phyloP scores from a whole-genome alignment of 2,888 invertebrate genomes.

The Mythimna impura region DNA sequence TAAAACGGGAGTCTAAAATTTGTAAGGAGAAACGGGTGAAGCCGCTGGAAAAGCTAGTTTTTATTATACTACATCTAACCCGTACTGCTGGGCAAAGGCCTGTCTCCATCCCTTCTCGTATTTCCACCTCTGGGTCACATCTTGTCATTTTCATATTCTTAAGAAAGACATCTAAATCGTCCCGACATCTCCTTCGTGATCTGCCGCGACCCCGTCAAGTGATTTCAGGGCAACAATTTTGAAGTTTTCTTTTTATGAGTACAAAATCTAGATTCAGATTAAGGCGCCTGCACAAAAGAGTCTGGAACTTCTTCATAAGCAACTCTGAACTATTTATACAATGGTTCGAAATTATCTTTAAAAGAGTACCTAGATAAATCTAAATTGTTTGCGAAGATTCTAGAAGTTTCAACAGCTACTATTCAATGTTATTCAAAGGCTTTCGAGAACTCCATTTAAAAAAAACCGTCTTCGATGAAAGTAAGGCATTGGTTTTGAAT shows the following conservation, averaged over 20 bases:
- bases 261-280: not conserved
- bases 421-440: constrained; percentile 49
- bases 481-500: not conserved
- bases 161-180: too few relatives aligned
- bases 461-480: constrained; percentile 6
- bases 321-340: constrained; percentile 25
- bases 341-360: constrained; percentile 32
- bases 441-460: constrained; percentile 1
- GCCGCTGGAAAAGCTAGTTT: too few relatives aligned
- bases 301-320: constrained; percentile 5
- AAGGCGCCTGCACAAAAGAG: not conserved
- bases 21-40: too few relatives aligned
- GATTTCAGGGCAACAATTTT: too few relatives aligned
- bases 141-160: too few relatives aligned
- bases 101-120: too few relatives aligned
- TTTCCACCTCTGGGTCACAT: too few relatives aligned
- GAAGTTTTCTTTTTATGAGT: not conserved
- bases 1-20: too few relatives aligned
- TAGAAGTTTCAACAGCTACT: constrained; percentile 60
- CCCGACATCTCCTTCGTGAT: too few relatives aligned
- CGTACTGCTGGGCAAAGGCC: too few relatives aligned
- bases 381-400: constrained; percentile 41
- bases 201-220: too few relatives aligned
- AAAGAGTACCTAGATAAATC: constrained; percentile 13
- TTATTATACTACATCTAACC: too few relatives aligned